phyloP scores from a whole-genome alignment of 1,140 invertebrate genomes.

The Nasonia longicornis region DNA sequence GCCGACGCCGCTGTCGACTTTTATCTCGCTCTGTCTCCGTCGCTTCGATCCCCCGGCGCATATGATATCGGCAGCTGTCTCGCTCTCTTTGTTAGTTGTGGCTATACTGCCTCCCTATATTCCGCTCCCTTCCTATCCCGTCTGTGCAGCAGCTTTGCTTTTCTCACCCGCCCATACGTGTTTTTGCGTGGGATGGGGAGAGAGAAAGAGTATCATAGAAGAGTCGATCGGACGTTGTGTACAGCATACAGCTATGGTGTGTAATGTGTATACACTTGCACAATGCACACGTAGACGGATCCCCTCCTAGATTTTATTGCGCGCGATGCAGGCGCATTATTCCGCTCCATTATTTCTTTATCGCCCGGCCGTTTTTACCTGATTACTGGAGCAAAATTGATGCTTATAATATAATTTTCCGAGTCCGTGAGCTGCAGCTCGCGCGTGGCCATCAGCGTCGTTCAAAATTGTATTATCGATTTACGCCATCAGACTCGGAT shows the following conservation, averaged over 20 bases:
- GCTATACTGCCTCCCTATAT: not conserved
- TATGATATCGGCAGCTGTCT: constrained; percentile 26
- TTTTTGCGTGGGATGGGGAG: constrained; percentile 43
- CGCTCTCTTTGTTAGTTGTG: not conserved
- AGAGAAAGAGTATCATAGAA: not conserved
- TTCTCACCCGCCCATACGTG: not conserved
- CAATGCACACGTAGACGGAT: not conserved
- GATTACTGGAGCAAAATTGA: constrained; percentile 38
- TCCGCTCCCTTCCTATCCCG: not conserved
- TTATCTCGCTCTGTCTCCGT: not conserved
- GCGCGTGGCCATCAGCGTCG: not conserved
- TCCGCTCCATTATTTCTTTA: constrained; percentile 42
- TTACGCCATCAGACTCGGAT: not conserved
- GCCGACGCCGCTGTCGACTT: not conserved
- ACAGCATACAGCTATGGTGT: constrained; percentile 27
- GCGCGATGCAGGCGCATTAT: not conserved
- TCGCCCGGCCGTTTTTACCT: constrained; percentile 33
- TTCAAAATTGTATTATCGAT: not conserved
- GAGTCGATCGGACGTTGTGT: not conserved
- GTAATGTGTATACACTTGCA: constrained; percentile 50
- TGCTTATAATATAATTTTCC: constrained; percentile 16
- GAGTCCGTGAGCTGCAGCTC: not conserved
- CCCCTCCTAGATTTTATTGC: too few species aligned
- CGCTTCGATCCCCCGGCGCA: not conserved
- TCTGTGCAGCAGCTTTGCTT: not conserved